Percentiles rank a stretch among this genome's conserved stretches.
Conservation (phyloP, 2,797 vertebrate species). For the Gobionotothen gibberifrons region DNA sequence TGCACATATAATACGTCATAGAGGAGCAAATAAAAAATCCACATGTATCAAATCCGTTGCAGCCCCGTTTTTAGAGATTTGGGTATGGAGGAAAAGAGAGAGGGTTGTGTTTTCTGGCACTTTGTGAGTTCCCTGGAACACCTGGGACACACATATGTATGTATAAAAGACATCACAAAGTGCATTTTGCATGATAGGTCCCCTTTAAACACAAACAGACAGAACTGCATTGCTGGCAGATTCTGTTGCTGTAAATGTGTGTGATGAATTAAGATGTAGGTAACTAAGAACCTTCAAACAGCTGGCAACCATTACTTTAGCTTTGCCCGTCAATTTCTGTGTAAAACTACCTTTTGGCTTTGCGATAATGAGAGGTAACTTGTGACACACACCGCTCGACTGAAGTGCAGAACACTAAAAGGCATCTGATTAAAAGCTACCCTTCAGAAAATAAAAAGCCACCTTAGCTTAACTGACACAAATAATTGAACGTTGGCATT, state of each 20-base stretch:
- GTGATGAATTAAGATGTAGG: slow-evolving; percentile 25
- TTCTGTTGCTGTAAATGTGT: slow-evolving; percentile 1
- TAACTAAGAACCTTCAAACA: slow-evolving; percentile 31
- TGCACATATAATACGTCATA: too few species aligned
- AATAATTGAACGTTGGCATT: slow-evolving; percentile 60
- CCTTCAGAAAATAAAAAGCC: slow-evolving; percentile 56
- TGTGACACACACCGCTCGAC: slow-evolving; percentile 13
- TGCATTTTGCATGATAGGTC: too few species aligned
- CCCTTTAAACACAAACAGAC: slow-evolving; percentile 37
- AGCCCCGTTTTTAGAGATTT: too few species aligned
- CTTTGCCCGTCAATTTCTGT: slow-evolving; percentile 17
- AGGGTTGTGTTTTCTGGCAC: too few species aligned
- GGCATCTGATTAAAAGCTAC: slow-evolving; percentile 59
- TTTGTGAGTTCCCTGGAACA: too few species aligned
- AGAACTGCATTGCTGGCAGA: slow-evolving; percentile 32
- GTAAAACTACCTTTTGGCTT: slow-evolving; percentile 34
- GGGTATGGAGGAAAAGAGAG: too few species aligned
- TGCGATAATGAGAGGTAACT: slow-evolving; percentile 32
- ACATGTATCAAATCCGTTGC: too few species aligned
- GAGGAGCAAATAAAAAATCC: too few species aligned
- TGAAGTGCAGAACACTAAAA: slow-evolving; percentile 49
- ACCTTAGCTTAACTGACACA: slow-evolving; percentile 41
- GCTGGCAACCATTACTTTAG: slow-evolving; percentile 15
- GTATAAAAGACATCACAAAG: too few species aligned
- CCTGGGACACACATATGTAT: too few species aligned